A percentile compares a stretch with the other conserved stretches of the same genome.
phyloP scores from a whole-genome alignment of 2,888 invertebrate species.

The Cataglyphis cursor region DNA sequence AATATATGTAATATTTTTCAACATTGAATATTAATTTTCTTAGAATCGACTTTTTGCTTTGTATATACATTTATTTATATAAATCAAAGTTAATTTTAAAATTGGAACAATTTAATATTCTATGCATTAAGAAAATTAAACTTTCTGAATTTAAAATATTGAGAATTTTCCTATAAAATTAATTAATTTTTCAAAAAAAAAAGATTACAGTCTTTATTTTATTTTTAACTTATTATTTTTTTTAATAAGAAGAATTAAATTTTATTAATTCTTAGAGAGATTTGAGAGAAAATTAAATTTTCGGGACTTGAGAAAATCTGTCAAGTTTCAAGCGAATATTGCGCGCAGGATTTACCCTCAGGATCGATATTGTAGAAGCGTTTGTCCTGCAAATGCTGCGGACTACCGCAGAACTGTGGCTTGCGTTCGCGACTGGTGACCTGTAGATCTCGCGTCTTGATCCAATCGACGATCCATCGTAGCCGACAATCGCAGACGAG shows the following conservation, averaged over 20 bases:
- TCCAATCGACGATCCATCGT: conserved; percentile 97
- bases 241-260: not conserved
- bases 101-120: not conserved
- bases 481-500: conserved; percentile 95
- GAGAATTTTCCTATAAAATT: not conserved
- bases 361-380: conserved; percentile 96
- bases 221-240: not conserved
- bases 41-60: not conserved
- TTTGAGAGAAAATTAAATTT: not conserved
- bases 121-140: not conserved
- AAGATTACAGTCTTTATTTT: not conserved
- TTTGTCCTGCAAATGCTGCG: conserved; percentile 92
- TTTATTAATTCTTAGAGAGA: not conserved
- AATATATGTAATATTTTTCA: not conserved
- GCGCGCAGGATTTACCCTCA: conserved; percentile 88
- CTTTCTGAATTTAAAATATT: not conserved
- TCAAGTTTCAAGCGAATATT: not conserved
- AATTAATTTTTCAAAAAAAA: not conserved
- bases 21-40: not conserved
- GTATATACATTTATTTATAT: not conserved
- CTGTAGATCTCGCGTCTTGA: conserved; percentile 94
- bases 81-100: not conserved
- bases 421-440: conserved; percentile 96
- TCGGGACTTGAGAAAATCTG: not conserved
- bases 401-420: conserved; percentile 97